Conservation (phyloP, 1,140 invertebrate species). For the Zaprionus capensis region DNA sequence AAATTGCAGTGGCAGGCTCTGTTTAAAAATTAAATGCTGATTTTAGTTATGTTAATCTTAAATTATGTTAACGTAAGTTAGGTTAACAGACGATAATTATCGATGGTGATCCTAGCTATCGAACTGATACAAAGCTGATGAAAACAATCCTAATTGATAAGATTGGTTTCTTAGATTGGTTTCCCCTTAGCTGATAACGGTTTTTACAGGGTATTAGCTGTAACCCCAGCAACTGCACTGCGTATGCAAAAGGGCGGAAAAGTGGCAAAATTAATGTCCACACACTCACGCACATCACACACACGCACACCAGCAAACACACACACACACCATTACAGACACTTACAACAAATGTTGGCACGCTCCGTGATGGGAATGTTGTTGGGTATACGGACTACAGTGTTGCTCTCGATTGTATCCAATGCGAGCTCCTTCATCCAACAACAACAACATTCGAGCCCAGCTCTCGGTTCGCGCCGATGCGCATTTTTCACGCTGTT, state of each 20-base stretch:
- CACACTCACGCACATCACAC: conserved; percentile 32
- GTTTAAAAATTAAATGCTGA: too few species aligned
- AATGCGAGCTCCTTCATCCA: conserved; percentile 14
- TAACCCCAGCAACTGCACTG: conserved; percentile 32
- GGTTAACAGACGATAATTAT: too few species aligned
- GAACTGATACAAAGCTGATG: too few species aligned
- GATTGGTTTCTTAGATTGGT: too few species aligned
- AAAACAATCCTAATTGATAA: too few species aligned
- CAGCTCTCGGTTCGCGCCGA: conserved; percentile 23
- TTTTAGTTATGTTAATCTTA: too few species aligned
- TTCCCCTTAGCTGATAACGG: too few species aligned
- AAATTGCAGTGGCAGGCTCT: background rate
- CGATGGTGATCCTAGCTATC: too few species aligned
- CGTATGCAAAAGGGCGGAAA: conserved; percentile 54
- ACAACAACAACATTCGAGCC: conserved; percentile 1
- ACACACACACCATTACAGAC: conserved; percentile 3
- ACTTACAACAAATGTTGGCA: conserved; percentile 56
- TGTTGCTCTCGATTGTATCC: conserved; percentile 5
- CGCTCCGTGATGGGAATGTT: conserved; percentile 56
- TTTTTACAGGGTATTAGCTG: conserved; percentile 24
- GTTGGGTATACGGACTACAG: conserved; percentile 27
- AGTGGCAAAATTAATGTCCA: conserved; percentile 65
- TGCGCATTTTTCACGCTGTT: conserved; percentile 48
- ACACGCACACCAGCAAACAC: conserved; percentile 10
- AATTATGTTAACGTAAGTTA: too few species aligned